A percentile compares a stretch with the other conserved stretches of the same genome.
Evolutionary conservation across 2,113 vertebrate species (phyloP).

Genomic region (Dicentrarchus labrax): DNA sequence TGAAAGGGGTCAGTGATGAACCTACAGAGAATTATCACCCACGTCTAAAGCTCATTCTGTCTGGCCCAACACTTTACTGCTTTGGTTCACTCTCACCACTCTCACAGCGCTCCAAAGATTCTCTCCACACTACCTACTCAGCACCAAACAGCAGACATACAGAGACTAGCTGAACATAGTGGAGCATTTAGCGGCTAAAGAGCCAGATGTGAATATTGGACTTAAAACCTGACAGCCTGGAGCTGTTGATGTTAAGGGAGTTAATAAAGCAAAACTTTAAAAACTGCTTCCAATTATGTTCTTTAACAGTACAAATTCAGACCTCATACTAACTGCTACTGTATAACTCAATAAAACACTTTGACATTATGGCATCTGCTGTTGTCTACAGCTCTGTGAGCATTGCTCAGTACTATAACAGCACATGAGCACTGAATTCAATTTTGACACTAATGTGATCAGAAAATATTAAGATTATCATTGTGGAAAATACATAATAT

Average conservation of each 20-base stretch:
- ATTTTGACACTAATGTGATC: background rate
- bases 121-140: too few relatives aligned
- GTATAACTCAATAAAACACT: too few relatives aligned
- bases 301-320: too few relatives aligned
- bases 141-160: background rate
- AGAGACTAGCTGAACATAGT: background rate
- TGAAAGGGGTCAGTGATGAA: too few relatives aligned
- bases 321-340: too few relatives aligned
- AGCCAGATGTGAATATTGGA: background rate
- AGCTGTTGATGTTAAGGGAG: too few relatives aligned
- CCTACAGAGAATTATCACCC: too few relatives aligned
- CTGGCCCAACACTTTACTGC: background rate
- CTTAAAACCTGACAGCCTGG: background rate
- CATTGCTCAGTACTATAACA: background rate
- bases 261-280: too few relatives aligned
- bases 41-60: background rate
- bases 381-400: background rate
- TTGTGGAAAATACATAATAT: too few relatives aligned
- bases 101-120: background rate
- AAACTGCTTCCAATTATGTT: too few relatives aligned
- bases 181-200: background rate
- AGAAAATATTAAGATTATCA: too few relatives aligned
- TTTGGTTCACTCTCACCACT: background rate
- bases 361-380: too few relatives aligned
- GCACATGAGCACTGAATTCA: background rate